Evolutionary conservation across 2,113 vertebrate genomes (phyloP).

Genomic region (Nothocercus julius): DNA sequence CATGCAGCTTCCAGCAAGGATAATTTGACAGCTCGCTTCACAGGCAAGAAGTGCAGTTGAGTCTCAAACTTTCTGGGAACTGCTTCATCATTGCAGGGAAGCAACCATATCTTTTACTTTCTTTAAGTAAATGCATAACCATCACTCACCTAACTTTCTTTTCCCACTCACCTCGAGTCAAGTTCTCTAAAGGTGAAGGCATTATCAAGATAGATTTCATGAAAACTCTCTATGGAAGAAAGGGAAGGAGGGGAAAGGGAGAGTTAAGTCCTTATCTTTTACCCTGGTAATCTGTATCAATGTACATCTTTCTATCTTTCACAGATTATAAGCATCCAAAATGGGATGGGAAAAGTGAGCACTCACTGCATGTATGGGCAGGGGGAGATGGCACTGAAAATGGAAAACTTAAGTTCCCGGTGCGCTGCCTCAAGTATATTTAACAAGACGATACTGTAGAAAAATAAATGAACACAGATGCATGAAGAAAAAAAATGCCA

Average conservation of each 20-base stretch:
- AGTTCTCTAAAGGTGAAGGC: neutral
- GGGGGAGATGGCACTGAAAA: neutral
- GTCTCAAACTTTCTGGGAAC: neutral
- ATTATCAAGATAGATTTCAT: neutral
- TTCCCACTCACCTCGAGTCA: neutral
- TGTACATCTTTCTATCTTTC: neutral
- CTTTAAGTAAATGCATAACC: neutral
- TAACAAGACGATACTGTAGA: neutral
- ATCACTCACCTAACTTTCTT: neutral
- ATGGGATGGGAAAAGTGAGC: neutral
- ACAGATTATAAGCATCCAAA: neutral
- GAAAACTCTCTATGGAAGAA: neutral
- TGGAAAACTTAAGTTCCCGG: neutral
- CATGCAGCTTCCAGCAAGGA: conserved; percentile 23
- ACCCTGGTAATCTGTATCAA: too few species aligned
- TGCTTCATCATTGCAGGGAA: neutral
- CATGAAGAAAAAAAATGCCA: neutral
- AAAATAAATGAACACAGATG: neutral
- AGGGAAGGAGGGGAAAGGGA: neutral
- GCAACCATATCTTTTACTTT: rapidly evolving
- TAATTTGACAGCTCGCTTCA: neutral
- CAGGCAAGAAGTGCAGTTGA: neutral
- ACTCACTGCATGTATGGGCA: neutral
- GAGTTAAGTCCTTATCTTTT: neutral
- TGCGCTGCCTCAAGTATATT: neutral